phyloP scores from a whole-genome alignment of 2,113 vertebrate species.

The Otolemur garnettii region DNA sequence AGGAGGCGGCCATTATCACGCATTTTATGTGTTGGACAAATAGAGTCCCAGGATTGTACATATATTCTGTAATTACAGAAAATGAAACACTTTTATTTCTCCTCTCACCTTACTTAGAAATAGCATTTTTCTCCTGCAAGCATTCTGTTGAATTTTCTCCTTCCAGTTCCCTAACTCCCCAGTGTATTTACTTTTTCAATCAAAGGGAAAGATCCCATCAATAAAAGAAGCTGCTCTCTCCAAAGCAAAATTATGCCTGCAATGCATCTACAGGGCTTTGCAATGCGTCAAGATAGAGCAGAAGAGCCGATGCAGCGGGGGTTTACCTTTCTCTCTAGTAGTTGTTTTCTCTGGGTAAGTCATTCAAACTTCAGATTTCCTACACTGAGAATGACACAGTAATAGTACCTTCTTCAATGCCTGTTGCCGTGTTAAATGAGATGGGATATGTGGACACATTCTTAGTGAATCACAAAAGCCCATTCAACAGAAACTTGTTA shows the following conservation, averaged over 20 bases:
- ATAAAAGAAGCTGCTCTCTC: slow-evolving; percentile 1
- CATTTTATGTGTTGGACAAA: neutral
- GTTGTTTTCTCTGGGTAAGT: neutral
- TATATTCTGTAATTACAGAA: slow-evolving; percentile 9
- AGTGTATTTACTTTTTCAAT: neutral
- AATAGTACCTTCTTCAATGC: neutral
- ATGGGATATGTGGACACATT: neutral
- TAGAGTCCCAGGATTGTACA: neutral
- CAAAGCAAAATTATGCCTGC: neutral
- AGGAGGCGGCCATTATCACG: neutral
- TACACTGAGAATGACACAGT: neutral
- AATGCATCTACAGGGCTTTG: neutral
- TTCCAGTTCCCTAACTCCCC: neutral
- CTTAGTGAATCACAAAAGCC: neutral
- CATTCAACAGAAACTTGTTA: neutral
- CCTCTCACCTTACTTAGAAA: neutral
- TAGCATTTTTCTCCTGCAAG: slow-evolving; percentile 25
- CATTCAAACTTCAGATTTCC: neutral
- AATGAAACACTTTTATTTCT: neutral
- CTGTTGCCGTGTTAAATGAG: neutral
- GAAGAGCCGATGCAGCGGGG: accelerated
- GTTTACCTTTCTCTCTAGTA: neutral
- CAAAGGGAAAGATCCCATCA: neutral
- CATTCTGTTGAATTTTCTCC: slow-evolving; percentile 8
- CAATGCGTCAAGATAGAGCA: neutral